Evolutionary conservation across 2,888 invertebrate species (phyloP), one percentile per base, ranked within the genome.

Genomic region (Zygogramma bicolorata): DNA sequence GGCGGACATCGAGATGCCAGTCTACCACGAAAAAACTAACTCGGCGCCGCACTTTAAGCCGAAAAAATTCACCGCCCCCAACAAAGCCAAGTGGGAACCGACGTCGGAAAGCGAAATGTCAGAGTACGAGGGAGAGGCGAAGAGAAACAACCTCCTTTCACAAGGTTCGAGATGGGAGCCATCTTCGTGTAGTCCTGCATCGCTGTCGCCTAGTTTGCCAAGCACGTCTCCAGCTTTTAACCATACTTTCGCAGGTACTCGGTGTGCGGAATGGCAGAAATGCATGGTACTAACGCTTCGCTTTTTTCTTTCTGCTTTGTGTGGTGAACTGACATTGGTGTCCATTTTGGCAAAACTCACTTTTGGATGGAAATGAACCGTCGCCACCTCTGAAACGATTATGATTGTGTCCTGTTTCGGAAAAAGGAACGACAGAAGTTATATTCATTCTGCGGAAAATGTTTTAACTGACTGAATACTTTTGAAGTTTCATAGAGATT

Each of bases 1-100:
- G 22, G 87, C 88, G 68, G 92, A 92, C 77, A 90, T 93, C 75
- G 90, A 91, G 70, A 90, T 93, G 83, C 93, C 93, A 2, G 91
- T 93, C 25, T 89, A 90, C 73, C 93, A 93, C 83, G 93, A 92
- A 85, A 90, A 89, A 57, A 81, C 79, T 10, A 76, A 77, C 7
- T 73, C 81, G 46, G 80, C 83, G 15, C 85, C 86, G 3, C 84
- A 86, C 70, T 86, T 87, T 80, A 85, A 84, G 71, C 88, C 88
- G 7, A 87, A 87, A 81, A 88, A 87, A 77, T 86, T 87, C 72
- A 81, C 83, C n/a, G 73, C 82, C 20, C 57, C 77, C 8, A 83
- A 83, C 61, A 90, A 90, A 81, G 87, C 89, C 15, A 91, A 90
- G 80, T 91, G 90, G 90, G 91, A 91, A 75, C 90, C 90, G 2